Evolutionary conservation across 2,797 vertebrate species (phyloP).

Genomic region (Odontamblyopus rebecca): DNA sequence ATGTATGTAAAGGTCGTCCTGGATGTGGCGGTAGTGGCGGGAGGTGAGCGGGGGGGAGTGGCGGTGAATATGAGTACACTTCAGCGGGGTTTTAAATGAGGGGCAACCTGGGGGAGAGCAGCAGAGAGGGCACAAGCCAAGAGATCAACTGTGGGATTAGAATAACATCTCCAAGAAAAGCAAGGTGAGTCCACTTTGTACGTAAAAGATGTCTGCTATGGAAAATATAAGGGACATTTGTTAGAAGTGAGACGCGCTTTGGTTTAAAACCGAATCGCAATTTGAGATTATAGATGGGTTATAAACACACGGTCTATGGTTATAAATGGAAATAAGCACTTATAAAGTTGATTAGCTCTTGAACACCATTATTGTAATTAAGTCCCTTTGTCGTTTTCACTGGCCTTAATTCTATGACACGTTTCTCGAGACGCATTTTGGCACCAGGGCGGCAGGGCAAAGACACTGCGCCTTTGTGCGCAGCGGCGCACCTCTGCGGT

Average conservation of each 20-base stretch:
- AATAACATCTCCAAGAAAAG: slow-evolving; percentile 32
- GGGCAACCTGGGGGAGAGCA: slow-evolving; percentile 43
- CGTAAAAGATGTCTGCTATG: not conserved
- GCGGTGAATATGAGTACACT: slow-evolving; percentile 54
- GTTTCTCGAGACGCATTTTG: slow-evolving; percentile 38
- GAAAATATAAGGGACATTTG: not conserved
- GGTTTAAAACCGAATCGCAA: no score
- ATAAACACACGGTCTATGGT: not conserved
- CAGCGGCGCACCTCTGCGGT: slow-evolving; percentile 53
- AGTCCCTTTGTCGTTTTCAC: not conserved
- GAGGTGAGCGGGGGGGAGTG: slow-evolving; percentile 11
- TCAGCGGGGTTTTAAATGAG: slow-evolving; percentile 66
- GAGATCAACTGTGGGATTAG: slow-evolving; percentile 32
- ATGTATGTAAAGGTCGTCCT: not conserved
- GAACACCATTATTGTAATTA: not conserved
- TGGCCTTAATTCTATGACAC: slow-evolving; percentile 4
- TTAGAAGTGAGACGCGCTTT: not conserved
- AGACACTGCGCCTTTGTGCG: slow-evolving; percentile 80
- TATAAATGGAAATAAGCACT: not conserved
- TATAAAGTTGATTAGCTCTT: not conserved
- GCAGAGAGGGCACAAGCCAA: slow-evolving; percentile 35
- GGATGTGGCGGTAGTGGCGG: not conserved
- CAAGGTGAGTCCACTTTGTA: slow-evolving; percentile 30
- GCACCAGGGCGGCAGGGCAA: slow-evolving; percentile 36
- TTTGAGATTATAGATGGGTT: not conserved